These are phyloP conservation scores for Cataglyphis livida DNA, from an alignment of 2,888 invertebrate genomes.

Conservation along the genomic window DNA sequence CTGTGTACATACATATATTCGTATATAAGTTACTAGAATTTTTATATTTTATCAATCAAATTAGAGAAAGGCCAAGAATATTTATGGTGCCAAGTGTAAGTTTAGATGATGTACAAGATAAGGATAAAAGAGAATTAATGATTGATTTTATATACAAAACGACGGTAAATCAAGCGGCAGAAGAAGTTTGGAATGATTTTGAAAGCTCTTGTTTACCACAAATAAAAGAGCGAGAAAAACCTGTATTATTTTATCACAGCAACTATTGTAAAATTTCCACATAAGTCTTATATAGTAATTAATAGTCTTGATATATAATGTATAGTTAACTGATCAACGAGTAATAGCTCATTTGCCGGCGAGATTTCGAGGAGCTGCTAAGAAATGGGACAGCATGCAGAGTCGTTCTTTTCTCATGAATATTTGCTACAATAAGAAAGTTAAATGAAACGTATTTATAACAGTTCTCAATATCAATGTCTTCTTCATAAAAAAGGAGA, in stretches of 20 bases:
- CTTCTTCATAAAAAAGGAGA: neutral
- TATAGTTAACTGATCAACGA: constrained; percentile 18
- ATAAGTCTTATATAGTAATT: neutral
- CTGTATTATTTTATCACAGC: constrained; percentile 2
- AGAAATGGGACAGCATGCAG: constrained; percentile 8
- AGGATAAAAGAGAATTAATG: constrained; percentile 10
- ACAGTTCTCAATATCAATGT: neutral
- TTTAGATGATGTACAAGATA: constrained; percentile 13
- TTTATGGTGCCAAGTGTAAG: neutral
- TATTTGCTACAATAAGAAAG: neutral
- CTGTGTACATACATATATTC: neutral
- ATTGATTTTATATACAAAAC: constrained; percentile 26
- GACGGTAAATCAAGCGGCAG: neutral
- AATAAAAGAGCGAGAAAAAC: neutral
- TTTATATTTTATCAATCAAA: neutral
- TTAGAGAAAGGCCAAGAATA: constrained; percentile 9
- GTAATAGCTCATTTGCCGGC: constrained; percentile 1
- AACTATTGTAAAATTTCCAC: neutral
- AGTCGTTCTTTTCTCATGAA: neutral
- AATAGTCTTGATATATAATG: neutral
- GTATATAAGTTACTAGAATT: neutral
- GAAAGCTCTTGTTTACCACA: neutral
- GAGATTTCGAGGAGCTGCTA: constrained; percentile 16
- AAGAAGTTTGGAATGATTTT: constrained; percentile 5
- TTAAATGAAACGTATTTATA: neutral